Base-by-base conservation (phyloP, 2,888 invertebrate genomes). In the Conops quadrifasciatus region DNA sequence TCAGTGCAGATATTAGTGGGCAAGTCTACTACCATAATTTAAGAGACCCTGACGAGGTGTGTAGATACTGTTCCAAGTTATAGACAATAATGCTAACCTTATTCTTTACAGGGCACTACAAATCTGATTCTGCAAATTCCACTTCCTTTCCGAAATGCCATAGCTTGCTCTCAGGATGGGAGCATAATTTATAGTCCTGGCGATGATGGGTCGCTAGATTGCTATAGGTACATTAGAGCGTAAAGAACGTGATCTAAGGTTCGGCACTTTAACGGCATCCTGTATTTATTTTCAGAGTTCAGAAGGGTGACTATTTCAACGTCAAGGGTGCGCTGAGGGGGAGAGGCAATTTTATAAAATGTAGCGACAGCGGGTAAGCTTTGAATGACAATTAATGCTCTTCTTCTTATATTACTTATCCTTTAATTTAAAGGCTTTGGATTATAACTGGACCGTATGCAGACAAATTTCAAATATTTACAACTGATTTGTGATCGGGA, bases 1-100 rank as follows among this genome's bases (percentile, higher is more conserved):
- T 86, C 15, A 85, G 84, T 70, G 84, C 83, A 69, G 86, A 86
- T 75, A 72, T 86, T 19, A 85, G 85, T 70, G 86, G 86, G 2
- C 82, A 86, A 73, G 78, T 85, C 11, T 82, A 78, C 71, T 81
- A 82, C 69, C 85, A 85, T 66, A 82, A 83, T 62, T 75, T 83
- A 69, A 75, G 78, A 0, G 79, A 79, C 64, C 73, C 71, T 1
- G 83, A 81, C 64, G 82, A 82, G 70, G 83, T 83, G 70, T 47
- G n/a, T 73, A 73, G 21, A 26, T 28, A n/a, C 70, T 11, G 19
- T 26, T 26, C 30, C 13, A 26, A 26, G 11, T 28, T 11, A 64
- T 19, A 45, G 15, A 15, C 30, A 66, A 16, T 26, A 3, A 1
- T 2, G 4, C 3, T 65, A n/a, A 56, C 1, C 16, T 49, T 16